Base-by-base conservation (phyloP, 2,797 vertebrate genomes). In the Merluccius polli region DNA sequence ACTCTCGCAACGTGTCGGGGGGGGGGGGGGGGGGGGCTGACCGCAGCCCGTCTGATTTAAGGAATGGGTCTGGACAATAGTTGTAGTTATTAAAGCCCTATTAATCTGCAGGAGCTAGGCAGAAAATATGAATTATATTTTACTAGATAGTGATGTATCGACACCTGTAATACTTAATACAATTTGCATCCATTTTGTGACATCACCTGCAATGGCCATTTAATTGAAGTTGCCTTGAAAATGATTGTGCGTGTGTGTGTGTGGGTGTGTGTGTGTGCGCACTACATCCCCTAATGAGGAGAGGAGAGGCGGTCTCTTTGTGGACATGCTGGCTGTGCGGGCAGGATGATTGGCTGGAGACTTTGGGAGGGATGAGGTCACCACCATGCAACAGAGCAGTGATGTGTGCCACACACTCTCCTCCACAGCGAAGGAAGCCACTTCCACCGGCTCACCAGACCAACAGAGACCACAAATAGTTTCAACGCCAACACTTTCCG, bases 1-100 rank as follows among this genome's bases (percentile, higher is more conserved):
- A 88, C 79, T 87, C 83, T 82, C 71, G 79, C 74, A 79, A 77
- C 75, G 80, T 81, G 84, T 75, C 78, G 80, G 79, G 80, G 74
- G 77, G 79, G 80, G 74, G 77, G 80, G 79, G 80, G 74, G 77
- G 80, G 79, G 80, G 74, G 77, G 74, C 2, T 13, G 1, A 69
- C 73, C 65, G 52, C 76, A 71, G 44, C 15, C 21, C 52, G 59
- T 13, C 27, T 12, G 59, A n/a, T 11, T 65, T n/a, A 29, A 24
- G n/a, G n/a, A 11, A 65, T 24, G 59, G n/a, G 59, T 27, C 27
- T 27, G 59, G 59, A 27, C 59, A 24, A n/a, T 0, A 12, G 9
- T 27, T 59, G 59, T n/a, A n/a, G n/a, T n/a, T n/a, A n/a, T n/a
- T n/a, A n/a, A 9, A 24, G 59, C 59, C 11, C 59, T 4, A 11